phyloP scores from a whole-genome alignment of 2,888 invertebrate species.

The Dryobota labecula region DNA sequence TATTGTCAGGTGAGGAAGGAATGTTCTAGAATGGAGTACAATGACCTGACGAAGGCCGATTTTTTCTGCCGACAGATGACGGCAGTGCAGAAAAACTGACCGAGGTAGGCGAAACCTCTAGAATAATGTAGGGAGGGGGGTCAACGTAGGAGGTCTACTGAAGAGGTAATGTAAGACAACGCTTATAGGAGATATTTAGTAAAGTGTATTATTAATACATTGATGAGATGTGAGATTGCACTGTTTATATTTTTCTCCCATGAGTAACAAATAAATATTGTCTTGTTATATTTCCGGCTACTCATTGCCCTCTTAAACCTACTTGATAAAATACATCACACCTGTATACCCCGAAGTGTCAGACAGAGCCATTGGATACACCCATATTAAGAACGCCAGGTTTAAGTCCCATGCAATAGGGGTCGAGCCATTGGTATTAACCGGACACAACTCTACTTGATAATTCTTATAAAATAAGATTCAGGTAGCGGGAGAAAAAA shows the following conservation, averaged over 20 bases:
- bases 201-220: slow-evolving; percentile 7
- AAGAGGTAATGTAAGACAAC: slow-evolving; percentile 1
- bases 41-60: slow-evolving; percentile 28
- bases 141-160: neutral
- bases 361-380: neutral
- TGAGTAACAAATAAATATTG: slow-evolving; percentile 4
- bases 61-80: slow-evolving; percentile 1
- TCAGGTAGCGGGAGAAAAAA: neutral
- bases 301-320: too few relatives aligned
- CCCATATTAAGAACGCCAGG: neutral
- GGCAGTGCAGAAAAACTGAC: slow-evolving; percentile 23
- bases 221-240: neutral
- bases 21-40: slow-evolving; percentile 39
- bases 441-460: neutral
- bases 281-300: slow-evolving; percentile 7
- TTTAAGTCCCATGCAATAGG: neutral
- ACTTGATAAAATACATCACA: neutral
- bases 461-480: neutral
- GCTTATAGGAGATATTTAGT: slow-evolving; percentile 4
- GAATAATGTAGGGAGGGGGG: slow-evolving; percentile 8
- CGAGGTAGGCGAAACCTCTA: slow-evolving; percentile 6
- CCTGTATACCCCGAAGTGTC: neutral
- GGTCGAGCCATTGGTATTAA: neutral
- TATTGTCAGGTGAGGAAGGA: slow-evolving; percentile 19
- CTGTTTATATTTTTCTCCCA: slow-evolving; percentile 1